A percentile compares a stretch with the other conserved stretches of the same genome.
Evolutionary conservation across 2,113 vertebrate species (phyloP).

Genomic region (Ptilonorhynchus violaceus): DNA sequence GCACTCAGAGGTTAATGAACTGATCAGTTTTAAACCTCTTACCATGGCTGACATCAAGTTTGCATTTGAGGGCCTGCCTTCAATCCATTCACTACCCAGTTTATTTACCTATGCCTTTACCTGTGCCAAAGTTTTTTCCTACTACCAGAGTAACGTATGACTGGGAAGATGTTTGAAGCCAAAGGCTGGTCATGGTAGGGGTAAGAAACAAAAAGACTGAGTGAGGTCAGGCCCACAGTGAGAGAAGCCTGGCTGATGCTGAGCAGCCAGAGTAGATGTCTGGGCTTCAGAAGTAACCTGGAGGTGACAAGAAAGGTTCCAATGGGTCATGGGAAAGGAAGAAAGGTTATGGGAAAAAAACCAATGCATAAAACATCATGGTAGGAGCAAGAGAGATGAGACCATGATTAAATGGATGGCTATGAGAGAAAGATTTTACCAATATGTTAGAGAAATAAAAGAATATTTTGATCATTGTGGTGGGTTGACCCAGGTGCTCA

Average conservation of each 20-base stretch:
- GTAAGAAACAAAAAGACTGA: neutral
- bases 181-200: accelerated
- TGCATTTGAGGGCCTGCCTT: neutral
- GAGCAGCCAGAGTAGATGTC: neutral
- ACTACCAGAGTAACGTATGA: neutral
- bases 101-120: neutral
- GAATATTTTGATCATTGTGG: neutral
- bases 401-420: accelerated
- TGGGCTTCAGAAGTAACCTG: neutral
- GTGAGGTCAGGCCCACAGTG: neutral
- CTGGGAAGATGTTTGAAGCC: neutral
- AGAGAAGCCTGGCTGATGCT: neutral
- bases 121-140: neutral
- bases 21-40: neutral
- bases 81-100: neutral
- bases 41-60: neutral
- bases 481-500: neutral
- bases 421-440: neutral
- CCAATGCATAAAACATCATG: neutral
- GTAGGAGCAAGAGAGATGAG: accelerated
- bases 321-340: accelerated
- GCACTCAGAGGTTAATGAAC: neutral
- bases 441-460: neutral
- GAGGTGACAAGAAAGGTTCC: neutral
- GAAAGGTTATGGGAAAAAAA: neutral